Evolutionary conservation across 2,113 vertebrate species (phyloP).

Genomic region (Aptenodytes patagonicus): DNA sequence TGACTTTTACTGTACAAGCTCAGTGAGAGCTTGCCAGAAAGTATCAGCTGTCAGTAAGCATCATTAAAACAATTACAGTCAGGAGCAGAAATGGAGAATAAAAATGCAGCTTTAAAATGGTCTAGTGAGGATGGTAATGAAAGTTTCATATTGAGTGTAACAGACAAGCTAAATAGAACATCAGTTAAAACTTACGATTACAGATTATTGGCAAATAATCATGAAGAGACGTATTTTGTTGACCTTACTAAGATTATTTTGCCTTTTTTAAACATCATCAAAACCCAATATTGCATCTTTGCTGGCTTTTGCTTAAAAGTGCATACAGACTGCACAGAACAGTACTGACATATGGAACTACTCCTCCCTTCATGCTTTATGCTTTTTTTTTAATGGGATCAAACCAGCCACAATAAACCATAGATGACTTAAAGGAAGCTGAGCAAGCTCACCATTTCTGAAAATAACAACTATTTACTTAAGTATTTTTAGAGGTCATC

Average conservation of each 20-base stretch:
- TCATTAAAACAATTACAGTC: slow-evolving; percentile 15
- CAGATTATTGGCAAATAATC: neutral
- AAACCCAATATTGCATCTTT: neutral
- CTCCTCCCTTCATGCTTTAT: neutral
- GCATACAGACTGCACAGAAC: neutral
- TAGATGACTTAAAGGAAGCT: neutral
- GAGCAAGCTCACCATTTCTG: neutral
- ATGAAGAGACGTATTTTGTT: neutral
- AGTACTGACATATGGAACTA: neutral
- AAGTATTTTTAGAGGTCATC: neutral
- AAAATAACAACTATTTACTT: neutral
- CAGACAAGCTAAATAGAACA: neutral
- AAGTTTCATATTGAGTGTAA: neutral
- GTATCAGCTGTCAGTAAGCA: slow-evolving; percentile 50
- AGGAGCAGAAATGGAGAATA: neutral
- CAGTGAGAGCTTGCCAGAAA: neutral
- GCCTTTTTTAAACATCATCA: neutral
- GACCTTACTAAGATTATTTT: neutral
- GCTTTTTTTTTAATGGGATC: neutral
- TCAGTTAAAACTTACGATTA: neutral
- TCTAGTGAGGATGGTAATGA: neutral
- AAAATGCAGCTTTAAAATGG: neutral
- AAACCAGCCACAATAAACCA: neutral
- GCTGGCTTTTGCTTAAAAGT: neutral
- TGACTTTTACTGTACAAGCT: neutral